Percentiles rank a stretch among this genome's conserved stretches.
phyloP scores from a whole-genome alignment of 2,797 vertebrate species.

The Cottoperca gobio region DNA sequence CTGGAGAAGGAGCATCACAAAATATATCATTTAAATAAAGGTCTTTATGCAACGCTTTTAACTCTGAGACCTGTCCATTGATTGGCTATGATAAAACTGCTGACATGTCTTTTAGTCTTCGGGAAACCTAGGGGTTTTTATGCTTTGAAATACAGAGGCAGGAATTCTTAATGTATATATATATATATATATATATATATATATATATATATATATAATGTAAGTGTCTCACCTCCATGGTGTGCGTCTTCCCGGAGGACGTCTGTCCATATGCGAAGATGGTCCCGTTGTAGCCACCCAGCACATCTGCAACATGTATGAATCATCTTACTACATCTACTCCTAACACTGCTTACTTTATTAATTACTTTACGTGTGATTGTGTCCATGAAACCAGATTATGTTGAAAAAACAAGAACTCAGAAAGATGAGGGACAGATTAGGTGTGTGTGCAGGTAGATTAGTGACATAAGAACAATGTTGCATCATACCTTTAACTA shows the following conservation, averaged over 20 bases:
- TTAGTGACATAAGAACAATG: neutral
- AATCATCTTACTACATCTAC: no score
- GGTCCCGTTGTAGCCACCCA: conserved; percentile 94
- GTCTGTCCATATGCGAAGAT: conserved; percentile 96
- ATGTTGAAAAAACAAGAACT: no score
- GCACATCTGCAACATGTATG: conserved; percentile 84
- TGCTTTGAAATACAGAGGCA: neutral
- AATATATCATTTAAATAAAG: no score
- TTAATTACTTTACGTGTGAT: no score
- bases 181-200: no score
- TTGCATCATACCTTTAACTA: conserved; percentile 88
- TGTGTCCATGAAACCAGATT: no score
- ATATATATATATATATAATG: no score
- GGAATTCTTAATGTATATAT: no score
- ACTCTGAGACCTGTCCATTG: neutral
- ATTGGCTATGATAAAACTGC: neutral
- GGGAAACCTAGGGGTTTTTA: neutral
- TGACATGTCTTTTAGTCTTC: neutral
- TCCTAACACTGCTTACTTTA: no score
- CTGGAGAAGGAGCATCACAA: neutral
- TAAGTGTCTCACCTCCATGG: conserved; percentile 92
- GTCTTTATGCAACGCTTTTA: neutral
- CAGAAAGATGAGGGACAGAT: neutral
- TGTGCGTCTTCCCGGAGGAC: conserved; percentile 94
- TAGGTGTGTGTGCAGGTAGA: neutral